Conservation (phyloP, 1,140 invertebrate species). For the Drosophila saltans region DNA sequence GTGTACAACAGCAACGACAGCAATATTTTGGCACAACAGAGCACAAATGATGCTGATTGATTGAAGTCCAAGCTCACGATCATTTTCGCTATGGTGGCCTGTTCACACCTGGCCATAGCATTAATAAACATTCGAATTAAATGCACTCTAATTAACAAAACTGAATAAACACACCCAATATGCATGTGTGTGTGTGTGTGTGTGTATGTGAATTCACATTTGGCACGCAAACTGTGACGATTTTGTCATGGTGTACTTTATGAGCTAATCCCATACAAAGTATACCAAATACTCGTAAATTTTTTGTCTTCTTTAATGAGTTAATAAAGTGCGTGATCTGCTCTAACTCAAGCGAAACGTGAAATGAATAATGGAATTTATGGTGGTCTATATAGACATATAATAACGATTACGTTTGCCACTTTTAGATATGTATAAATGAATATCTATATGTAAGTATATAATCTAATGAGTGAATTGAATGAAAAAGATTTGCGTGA, state of each 20-base stretch:
- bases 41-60: slow-evolving; percentile 72
- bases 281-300: slow-evolving; percentile 57
- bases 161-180: slow-evolving; percentile 30
- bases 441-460: background rate
- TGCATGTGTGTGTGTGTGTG: slow-evolving; percentile 20
- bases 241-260: slow-evolving; percentile 51
- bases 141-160: slow-evolving; percentile 73
- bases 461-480: slow-evolving; percentile 65
- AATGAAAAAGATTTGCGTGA: slow-evolving; percentile 63
- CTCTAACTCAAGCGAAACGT: slow-evolving; percentile 60
- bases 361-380: slow-evolving; percentile 63
- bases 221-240: slow-evolving; percentile 58
- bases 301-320: slow-evolving; percentile 64
- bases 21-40: slow-evolving; percentile 35
- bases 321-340: slow-evolving; percentile 74
- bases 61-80: slow-evolving; percentile 35
- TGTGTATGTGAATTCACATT: slow-evolving; percentile 37
- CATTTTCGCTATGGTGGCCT: slow-evolving; percentile 30
- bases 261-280: slow-evolving; percentile 71
- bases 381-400: slow-evolving; percentile 41
- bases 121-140: slow-evolving; percentile 76
- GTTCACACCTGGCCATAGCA: slow-evolving; percentile 73
- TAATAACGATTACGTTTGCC: slow-evolving; percentile 52
- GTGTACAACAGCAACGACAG: slow-evolving; percentile 27
- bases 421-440: slow-evolving; percentile 31